Conservation (phyloP, 2,113 vertebrate species). For the Himantopus leucocephalus region DNA sequence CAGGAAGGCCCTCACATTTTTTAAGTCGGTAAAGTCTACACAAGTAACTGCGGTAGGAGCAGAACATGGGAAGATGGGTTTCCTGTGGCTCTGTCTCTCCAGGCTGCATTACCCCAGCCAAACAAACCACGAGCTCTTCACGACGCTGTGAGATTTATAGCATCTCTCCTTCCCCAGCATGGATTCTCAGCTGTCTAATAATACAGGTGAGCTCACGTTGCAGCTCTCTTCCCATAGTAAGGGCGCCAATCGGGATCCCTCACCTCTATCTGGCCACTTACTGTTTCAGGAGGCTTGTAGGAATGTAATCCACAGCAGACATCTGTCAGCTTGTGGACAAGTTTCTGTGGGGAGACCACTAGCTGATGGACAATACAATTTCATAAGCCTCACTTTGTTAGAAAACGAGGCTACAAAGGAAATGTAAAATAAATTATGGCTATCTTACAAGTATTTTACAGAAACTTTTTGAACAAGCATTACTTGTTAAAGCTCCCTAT, state of each 20-base stretch:
- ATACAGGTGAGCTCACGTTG: fast-evolving
- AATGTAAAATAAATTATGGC: not conserved
- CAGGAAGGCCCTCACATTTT: not conserved
- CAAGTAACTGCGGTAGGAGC: not conserved
- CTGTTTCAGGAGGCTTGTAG: not conserved
- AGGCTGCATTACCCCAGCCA: not conserved
- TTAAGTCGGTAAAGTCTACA: not conserved
- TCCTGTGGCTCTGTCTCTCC: not conserved
- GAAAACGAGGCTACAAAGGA: not conserved
- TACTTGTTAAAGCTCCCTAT: too few relatives aligned
- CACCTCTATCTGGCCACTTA: not conserved
- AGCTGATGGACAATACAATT: not conserved
- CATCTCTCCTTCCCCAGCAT: not conserved
- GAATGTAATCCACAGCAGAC: not conserved
- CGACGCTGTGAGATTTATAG: not conserved
- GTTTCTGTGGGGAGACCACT: not conserved
- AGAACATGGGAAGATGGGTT: not conserved
- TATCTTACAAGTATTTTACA: not conserved
- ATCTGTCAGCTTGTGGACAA: not conserved
- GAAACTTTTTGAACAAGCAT: too few relatives aligned
- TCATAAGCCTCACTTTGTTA: not conserved
- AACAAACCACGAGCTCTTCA: not conserved
- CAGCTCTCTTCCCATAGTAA: not conserved
- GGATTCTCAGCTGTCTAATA: not conserved
- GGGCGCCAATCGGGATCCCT: not conserved